A percentile compares a stretch with the other conserved stretches of the same genome.
These are phyloP conservation scores for Augochlorella aurata DNA, from an alignment of 2,888 invertebrate species.

Conservation along the genomic window DNA sequence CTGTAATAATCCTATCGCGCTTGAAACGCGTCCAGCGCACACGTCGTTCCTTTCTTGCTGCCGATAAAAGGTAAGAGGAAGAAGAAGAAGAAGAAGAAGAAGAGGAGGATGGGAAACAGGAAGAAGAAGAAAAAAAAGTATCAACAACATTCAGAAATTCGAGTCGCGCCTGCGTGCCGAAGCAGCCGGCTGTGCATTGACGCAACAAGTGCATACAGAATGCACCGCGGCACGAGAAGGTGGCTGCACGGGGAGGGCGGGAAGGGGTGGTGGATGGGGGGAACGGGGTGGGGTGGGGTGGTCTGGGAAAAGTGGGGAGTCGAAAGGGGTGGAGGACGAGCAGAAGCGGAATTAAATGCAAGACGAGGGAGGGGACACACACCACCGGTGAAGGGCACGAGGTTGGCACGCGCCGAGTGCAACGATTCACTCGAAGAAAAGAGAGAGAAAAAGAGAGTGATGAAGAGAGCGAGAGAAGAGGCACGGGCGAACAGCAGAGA, in stretches of 20 bases:
- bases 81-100: background rate
- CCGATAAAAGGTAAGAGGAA: conserved; percentile 8
- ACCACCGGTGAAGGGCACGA: conserved; percentile 75
- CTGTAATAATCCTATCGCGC: conserved; percentile 39
- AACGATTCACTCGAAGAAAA: conserved; percentile 73
- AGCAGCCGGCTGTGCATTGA: conserved; percentile 64
- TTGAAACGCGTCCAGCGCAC: conserved; percentile 32
- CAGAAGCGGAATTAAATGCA: conserved; percentile 68
- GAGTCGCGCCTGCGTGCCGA: conserved; percentile 59
- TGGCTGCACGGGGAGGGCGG: conserved; percentile 21
- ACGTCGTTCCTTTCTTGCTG: conserved; percentile 1
- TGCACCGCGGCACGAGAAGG: conserved; percentile 60
- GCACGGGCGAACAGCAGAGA: conserved; percentile 7
- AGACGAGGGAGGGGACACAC: conserved; percentile 70
- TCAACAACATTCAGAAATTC: conserved; percentile 57
- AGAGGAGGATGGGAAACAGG: background rate
- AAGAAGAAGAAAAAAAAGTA: conserved; percentile 2
- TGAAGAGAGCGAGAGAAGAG: conserved; percentile 4
- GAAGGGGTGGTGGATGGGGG: conserved; percentile 25
- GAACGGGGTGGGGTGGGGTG: conserved; percentile 49
- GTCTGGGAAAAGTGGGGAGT: conserved; percentile 60
- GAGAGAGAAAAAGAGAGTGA: conserved; percentile 27
- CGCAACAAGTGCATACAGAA: conserved; percentile 79
- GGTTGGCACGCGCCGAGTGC: conserved; percentile 81
- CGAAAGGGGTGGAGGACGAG: conserved; percentile 63